Evolutionary conservation across 1,140 invertebrate species (phyloP), one percentile per base, ranked within the genome.

Genomic region (Sminthurinus signatus): DNA sequence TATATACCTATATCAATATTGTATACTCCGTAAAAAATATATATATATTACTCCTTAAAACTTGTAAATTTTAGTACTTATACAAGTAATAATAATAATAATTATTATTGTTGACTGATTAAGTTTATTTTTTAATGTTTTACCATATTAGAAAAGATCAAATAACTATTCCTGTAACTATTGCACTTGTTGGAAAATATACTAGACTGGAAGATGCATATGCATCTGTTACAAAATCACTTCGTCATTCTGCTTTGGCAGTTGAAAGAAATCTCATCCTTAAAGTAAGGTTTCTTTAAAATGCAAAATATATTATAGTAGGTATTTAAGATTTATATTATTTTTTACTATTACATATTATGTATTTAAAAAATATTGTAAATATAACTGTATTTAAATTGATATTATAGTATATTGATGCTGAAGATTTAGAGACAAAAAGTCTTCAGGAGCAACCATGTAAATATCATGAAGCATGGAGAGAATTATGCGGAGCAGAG

Each of bases 141-240:
- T 46, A 46, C 21, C 27, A 3, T 36, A 36, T 36, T 52, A 52
- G 50, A 52, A 14, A 52, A 8, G 50, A 52, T 8, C 14, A 23
- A 23, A 4, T 59, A 14, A 10, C 42, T 42, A 21, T 44, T 19
- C 10, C 21, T 28, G 25, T 14, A 0, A 89, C 83, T 43, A 98
- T 99, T 65, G 90, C 88, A 0, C 79, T 99, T 17, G 97, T 99
- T n/a, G 97, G 97, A 10, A 99, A 99, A 80, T 99, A 99, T 73
- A 97, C 95, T 0, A 88, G 91, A 75, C 78, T 98, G 17, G 86
- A 93, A 75, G 97, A 99, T 79, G 87, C 95, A 0, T 99, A 99
- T 76, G 88, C 93, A 0, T 99, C 96, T 2, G 89, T 99, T 0
- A 88, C 88, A 2, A 98, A 99, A 80, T 90, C 96, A 0, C 77